Evolutionary conservation across 2,113 vertebrate species (phyloP).

Genomic region (Stegostoma tigrinum): DNA sequence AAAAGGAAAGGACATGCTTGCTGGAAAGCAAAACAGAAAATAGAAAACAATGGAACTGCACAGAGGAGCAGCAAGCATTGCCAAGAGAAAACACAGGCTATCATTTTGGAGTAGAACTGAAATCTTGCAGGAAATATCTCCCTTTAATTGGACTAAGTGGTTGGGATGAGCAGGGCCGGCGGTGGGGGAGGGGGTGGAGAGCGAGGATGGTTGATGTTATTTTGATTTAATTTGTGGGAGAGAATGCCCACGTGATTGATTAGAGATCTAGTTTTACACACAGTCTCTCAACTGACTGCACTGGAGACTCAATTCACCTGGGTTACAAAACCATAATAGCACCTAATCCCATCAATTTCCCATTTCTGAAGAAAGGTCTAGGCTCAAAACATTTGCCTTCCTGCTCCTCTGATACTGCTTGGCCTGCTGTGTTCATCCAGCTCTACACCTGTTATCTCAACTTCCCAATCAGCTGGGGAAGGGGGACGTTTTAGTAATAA

Average conservation of each 20-base stretch:
- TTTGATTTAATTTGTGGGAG: neutral
- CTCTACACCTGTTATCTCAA: neutral
- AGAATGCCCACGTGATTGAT: neutral
- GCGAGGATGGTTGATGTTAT: neutral
- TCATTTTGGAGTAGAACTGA: neutral
- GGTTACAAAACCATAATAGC: neutral
- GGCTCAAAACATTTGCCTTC: too few species aligned
- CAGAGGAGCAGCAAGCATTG: neutral
- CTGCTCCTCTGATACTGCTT: too few species aligned
- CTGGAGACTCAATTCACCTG: neutral
- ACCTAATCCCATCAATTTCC: neutral
- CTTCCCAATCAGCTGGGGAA: neutral
- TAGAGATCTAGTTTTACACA: neutral
- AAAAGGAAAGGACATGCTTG: neutral
- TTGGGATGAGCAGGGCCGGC: neutral
- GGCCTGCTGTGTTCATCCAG: too few species aligned
- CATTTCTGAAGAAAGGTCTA: too few species aligned
- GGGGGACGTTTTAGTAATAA: too few species aligned
- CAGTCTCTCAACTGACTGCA: neutral
- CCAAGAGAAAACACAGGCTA: neutral
- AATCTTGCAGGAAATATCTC: neutral
- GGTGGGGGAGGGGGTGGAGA: too few species aligned
- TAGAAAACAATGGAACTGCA: neutral
- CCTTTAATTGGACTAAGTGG: neutral
- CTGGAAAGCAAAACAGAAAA: neutral